Evolutionary conservation across 2,888 invertebrate species (phyloP), one percentile per base, ranked within the genome.

Genomic region (Anoncus sp.): DNA sequence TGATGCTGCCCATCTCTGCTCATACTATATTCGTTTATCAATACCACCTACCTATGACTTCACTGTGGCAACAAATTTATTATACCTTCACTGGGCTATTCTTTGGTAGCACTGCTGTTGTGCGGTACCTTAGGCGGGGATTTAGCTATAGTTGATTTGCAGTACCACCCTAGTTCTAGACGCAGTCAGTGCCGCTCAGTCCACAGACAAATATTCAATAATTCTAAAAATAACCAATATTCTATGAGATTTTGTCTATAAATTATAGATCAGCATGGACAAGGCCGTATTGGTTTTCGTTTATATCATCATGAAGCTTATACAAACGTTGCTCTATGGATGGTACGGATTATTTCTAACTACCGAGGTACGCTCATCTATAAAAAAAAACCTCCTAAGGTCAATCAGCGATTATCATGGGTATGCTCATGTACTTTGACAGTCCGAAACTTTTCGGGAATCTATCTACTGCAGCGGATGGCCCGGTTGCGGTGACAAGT

Each of bases 391-490:
- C 0, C 18, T 1, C 14, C 1, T 18, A 3, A 20, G 20, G 20
- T 22, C 9, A 20, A 18, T 12, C 4, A 4, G 4, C 3, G 5
- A 22, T 16, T 9, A 14, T 62, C 12, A 47, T 45, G 3, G 7
- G 7, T 31, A 7, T 47, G 0, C 7, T 20, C 12, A 6, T 12
- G n/a, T n/a, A n/a, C n/a, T 22, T 53, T 12, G 10, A 22, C 47
- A 88, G 87, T 84, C 85, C 20, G 84, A 84, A 40, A 16, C 63
- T 6, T 84, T 86, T 51, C 69, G 77, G 6, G 51, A 75, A 16
- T 80, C 85, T 1, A 79, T 85, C 10, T 88, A 85, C 69, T 80
- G 55, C 9, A 76, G 83, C n/a, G 47, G 77, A 1, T 88, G 87
- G 87, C 60, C 81, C 5, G 70, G 75, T 5, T 75, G 72, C 10